Base-by-base conservation (phyloP, 53 echinoderm and acorn worm genomes). In the Luidia sarsii region DNA sequence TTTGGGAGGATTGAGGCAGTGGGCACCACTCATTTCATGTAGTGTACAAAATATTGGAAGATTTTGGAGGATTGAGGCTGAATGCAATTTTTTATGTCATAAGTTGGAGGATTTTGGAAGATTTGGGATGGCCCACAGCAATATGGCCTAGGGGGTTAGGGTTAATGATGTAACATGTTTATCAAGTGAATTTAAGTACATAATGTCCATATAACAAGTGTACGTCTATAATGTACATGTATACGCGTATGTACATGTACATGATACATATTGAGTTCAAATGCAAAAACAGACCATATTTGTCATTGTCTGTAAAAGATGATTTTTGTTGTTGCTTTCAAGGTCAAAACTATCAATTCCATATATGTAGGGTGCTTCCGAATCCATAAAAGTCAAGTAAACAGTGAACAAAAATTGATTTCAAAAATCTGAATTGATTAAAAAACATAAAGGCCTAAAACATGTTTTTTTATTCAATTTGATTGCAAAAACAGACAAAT, bases 401-500 rank as follows among this genome's bases (percentile, higher is more conserved):
- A 39, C 4, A 21, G 9, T 38, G 67, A 39, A 67, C 39, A 67
- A 39, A 39, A 39, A n/a, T n/a, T n/a, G n/a, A n/a, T 67, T 39
- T 67, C 39, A 43, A 0, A 38, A 67, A 67, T 67, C 39, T 67
- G 39, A 67, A 39, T 67, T 67, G 18, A 39, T 23, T 67, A 9
- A 36, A 67, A 67, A 39, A 37, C 39, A 67, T 39, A 38, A 15
- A n/a, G n/a, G n/a, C n/a, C n/a, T n/a, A 37, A 67, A 39, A 34
- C 39, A 36, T 67, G 67, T 39, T 67, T 67, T 39, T 37, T 13
- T 9, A 67, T 67, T 39, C 20, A 38, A 43, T 14, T 67, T 67
- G 67, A 3, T 25, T 10, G 67, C 67, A 67, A 67, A 38, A 67
- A 39, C 67, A 67, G 67, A 67, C 67, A 38, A 24, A 39, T 67